Evolutionary conservation across 2,888 invertebrate genomes (phyloP).

Genomic region (Caradrina clavipalpis): DNA sequence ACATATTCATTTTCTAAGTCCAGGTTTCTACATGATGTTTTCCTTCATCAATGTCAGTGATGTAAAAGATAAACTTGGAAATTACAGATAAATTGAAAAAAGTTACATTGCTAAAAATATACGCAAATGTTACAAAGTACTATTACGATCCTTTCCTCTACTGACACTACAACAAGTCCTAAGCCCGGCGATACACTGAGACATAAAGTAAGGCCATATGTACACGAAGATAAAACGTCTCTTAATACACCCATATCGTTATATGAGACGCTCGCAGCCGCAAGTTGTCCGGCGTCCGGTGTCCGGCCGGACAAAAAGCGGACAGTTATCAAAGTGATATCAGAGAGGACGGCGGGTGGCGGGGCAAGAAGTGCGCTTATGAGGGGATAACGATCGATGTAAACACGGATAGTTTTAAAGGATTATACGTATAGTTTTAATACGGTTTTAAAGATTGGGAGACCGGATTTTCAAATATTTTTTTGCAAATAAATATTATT

Average conservation of each 20-base stretch:
- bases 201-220: slow-evolving; percentile 31
- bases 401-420: slow-evolving; percentile 46
- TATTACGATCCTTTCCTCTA: not conserved
- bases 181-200: slow-evolving; percentile 20
- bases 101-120: no score
- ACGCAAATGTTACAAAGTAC: not conserved
- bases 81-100: no score
- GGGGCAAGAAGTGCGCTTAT: slow-evolving; percentile 52
- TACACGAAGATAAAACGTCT: slow-evolving; percentile 43
- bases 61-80: no score
- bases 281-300: slow-evolving; percentile 53
- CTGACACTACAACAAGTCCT: slow-evolving; percentile 1
- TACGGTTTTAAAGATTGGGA: not conserved
- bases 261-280: slow-evolving; percentile 36
- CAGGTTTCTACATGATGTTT: no score
- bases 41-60: no score
- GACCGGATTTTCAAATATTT: not conserved
- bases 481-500: not conserved
- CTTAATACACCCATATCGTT: slow-evolving; percentile 63
- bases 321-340: slow-evolving; percentile 72
- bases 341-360: slow-evolving; percentile 61
- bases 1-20: no score
- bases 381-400: slow-evolving; percentile 50
- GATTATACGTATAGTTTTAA: slow-evolving; percentile 16
- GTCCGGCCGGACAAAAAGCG: slow-evolving; percentile 61